A percentile compares a stretch with the other conserved stretches of the same genome.
Conservation (phyloP, 2,888 invertebrate species). For the Dynastes tityus region DNA sequence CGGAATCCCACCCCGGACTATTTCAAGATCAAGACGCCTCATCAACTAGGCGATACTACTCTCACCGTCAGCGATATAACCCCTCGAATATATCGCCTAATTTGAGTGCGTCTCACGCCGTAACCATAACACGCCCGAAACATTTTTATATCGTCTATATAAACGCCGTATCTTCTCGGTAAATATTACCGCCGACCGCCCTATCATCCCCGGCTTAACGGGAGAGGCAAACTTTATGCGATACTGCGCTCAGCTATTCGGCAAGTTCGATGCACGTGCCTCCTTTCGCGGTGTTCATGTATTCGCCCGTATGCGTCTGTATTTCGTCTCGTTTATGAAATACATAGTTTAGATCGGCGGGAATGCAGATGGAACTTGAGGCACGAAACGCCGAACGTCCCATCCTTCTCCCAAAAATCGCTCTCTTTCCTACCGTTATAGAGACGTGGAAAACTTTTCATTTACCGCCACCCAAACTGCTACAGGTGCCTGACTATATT, state of each 20-base stretch:
- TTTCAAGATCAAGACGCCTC: too few relatives aligned
- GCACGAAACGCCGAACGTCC: conserved; percentile 21
- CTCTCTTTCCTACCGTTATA: too few relatives aligned
- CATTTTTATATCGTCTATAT: conserved; percentile 31
- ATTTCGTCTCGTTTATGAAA: conserved; percentile 41
- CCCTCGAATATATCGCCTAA: background rate
- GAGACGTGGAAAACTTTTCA: too few relatives aligned
- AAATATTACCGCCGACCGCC: background rate
- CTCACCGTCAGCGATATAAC: too few relatives aligned
- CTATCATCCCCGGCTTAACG: background rate
- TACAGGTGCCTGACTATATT: too few relatives aligned
- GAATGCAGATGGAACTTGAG: conserved; percentile 48
- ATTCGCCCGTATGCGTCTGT: conserved; percentile 19
- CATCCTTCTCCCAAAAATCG: background rate
- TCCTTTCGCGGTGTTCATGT: too few relatives aligned
- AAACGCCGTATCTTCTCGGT: conserved; percentile 12
- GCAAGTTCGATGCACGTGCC: conserved; percentile 48
- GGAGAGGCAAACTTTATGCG: conserved; percentile 12
- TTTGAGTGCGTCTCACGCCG: conserved; percentile 10
- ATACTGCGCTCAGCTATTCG: conserved; percentile 42
- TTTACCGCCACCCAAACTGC: too few relatives aligned
- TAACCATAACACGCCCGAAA: conserved; percentile 21
- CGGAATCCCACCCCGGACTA: too few relatives aligned
- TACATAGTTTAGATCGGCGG: conserved; percentile 29
- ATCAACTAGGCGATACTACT: too few relatives aligned